A percentile compares a stretch with the other conserved stretches of the same genome.
phyloP scores from a whole-genome alignment of 2,797 vertebrate genomes.

The Xenentodon cancila region DNA sequence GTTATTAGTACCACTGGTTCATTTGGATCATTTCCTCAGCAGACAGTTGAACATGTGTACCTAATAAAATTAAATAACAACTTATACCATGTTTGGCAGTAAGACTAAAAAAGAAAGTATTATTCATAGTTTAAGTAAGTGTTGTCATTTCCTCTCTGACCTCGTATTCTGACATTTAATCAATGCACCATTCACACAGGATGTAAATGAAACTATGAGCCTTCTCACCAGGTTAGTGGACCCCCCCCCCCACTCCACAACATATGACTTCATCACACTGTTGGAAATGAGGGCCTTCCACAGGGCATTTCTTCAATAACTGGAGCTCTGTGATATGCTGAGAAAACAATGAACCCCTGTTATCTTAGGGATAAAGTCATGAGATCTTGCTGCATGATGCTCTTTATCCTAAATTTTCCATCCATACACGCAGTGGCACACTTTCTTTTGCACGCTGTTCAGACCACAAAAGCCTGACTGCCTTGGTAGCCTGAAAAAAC shows the following conservation, averaged over 20 bases:
- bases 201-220: constrained; percentile 43
- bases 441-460: no score
- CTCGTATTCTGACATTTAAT: constrained; percentile 41
- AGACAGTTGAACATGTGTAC: neutral
- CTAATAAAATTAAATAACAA: neutral
- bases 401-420: neutral
- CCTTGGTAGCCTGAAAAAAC: no score
- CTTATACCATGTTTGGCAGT: no score
- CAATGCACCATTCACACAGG: constrained; percentile 29
- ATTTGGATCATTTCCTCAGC: no score
- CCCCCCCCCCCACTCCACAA: neutral
- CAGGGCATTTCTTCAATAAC: neutral
- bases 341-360: constrained; percentile 4
- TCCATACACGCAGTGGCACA: no score
- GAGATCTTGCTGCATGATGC: neutral
- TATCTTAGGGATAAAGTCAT: constrained; percentile 10
- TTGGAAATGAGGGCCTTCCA: neutral
- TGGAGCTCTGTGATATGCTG: neutral
- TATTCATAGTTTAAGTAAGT: neutral
- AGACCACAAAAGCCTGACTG: no score
- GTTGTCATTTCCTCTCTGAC: constrained; percentile 43
- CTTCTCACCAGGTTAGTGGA: neutral
- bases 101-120: neutral
- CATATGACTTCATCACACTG: constrained; percentile 28
- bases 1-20: no score